Percentiles rank a stretch among this genome's conserved stretches.
These are phyloP conservation scores for Oeneis ivallda DNA, from an alignment of 2,888 invertebrate species.

Conservation along the genomic window DNA sequence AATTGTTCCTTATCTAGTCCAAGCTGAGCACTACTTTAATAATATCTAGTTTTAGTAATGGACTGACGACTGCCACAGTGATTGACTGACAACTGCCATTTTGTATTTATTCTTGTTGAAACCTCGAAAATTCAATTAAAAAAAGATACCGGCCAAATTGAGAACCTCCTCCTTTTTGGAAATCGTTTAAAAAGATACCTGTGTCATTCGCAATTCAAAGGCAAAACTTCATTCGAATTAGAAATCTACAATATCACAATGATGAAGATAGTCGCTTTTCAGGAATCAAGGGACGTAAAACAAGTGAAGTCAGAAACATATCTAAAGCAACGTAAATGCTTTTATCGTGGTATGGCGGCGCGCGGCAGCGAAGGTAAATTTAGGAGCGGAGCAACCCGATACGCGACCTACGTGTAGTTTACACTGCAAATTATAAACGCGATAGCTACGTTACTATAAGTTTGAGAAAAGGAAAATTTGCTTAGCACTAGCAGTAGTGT, in stretches of 20 bases:
- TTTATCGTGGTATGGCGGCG: constrained; percentile 62
- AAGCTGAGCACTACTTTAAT: no score
- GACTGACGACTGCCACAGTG: no score
- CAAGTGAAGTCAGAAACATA: constrained; percentile 50
- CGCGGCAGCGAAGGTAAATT: constrained; percentile 76
- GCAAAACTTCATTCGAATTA: not conserved
- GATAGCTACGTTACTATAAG: not conserved
- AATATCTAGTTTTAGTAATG: no score
- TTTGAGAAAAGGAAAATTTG: constrained; percentile 4
- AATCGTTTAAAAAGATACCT: no score
- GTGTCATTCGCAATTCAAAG: no score
- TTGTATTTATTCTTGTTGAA: no score
- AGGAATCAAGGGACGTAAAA: not conserved
- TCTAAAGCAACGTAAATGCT: constrained; percentile 77
- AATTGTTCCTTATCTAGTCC: no score
- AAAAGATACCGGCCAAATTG: no score
- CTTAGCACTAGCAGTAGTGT: no score
- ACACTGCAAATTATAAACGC: constrained; percentile 43
- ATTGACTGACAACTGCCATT: no score
- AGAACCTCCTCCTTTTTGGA: no score
- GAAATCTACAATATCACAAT: not conserved
- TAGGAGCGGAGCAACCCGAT: constrained; percentile 75
- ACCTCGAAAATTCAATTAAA: no score
- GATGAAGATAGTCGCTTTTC: not conserved
- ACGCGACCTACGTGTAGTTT: constrained; percentile 68